Percentiles rank a stretch among this genome's conserved stretches.
Evolutionary conservation across 2,888 invertebrate species (phyloP).

Genomic region (Eurytoma adleriae): DNA sequence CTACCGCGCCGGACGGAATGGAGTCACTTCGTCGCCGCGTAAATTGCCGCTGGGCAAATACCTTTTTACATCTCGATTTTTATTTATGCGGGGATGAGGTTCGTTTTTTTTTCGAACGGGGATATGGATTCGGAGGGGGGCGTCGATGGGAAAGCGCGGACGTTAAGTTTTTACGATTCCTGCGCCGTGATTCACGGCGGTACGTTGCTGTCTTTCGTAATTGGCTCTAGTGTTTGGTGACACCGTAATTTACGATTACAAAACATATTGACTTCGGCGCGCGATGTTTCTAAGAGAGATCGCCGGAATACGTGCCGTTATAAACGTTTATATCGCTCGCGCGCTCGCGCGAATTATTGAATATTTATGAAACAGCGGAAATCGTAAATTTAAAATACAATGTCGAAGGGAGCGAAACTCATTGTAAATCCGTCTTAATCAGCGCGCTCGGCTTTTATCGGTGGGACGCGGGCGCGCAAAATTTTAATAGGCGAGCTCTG

Average conservation of each 20-base stretch:
- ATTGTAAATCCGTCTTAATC: conserved; percentile 29
- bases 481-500: conserved; percentile 35
- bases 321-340: no score
- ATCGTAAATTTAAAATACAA: not conserved
- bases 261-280: not conserved
- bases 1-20: not conserved
- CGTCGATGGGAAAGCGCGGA: not conserved
- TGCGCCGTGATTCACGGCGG: not conserved
- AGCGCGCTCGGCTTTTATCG: not conserved
- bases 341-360: no score
- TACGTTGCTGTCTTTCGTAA: not conserved
- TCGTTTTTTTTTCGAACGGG: not conserved
- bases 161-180: no score
- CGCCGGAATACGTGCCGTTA: no score
- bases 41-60: conserved; percentile 36
- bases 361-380: no score
- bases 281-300: no score
- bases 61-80: conserved; percentile 5
- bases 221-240: not conserved
- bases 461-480: not conserved
- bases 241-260: conserved; percentile 8
- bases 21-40: conserved; percentile 9
- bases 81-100: conserved; percentile 10
- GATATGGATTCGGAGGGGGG: not conserved
- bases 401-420: not conserved